Evolutionary conservation across 1,140 invertebrate species (phyloP), one percentile per base, ranked within the genome.

Genomic region (Bombus consobrinus): DNA sequence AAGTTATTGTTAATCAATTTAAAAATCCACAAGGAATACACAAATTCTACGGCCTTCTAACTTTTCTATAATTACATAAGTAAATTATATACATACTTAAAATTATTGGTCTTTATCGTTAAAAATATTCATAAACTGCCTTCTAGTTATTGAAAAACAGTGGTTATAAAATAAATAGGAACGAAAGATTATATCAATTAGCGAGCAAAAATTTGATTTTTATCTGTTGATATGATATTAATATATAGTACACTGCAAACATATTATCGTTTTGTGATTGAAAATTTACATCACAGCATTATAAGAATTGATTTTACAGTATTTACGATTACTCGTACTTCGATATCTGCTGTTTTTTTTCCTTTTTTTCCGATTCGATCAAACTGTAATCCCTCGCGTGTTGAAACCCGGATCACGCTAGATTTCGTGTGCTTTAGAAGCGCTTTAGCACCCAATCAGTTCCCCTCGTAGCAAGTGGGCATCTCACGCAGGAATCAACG

Each of bases 341-440:
- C n/a, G 62, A n/a, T n/a, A 64, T 64, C 28, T n/a, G 1, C 4
- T 32, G 13, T 22, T 15, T 18, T 64, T 32, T 8, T 6, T 2
- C 5, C 5, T 22, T 53, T 53, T 15, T 22, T 64, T 64, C 15
- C n/a, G 1, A 32, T 64, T 64, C n/a, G n/a, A 64, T 32, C n/a
- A 64, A n/a, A 15, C 62, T 15, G n/a, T 64, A 64, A 64, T 64
- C n/a, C n/a, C 62, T 64, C 62, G 62, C n/a, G 62, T 64, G 62
- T 32, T 64, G 62, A 64, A 64, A 32, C 13, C 13, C 4, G n/a
- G n/a, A 64, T 64, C 62, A 64, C 62, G 62, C 62, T 64, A 64
- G 62, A 64, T 64, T 64, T 64, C 62, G 62, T 64, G 62, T 64
- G n/a, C 62, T 64, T n/a, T 32, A n/a, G n/a, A 64, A 32, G 62